Evolutionary conservation across 2,113 vertebrate genomes (phyloP), one percentile per base, ranked within the genome.

Genomic region (Pygoscelis antarcticus): DNA sequence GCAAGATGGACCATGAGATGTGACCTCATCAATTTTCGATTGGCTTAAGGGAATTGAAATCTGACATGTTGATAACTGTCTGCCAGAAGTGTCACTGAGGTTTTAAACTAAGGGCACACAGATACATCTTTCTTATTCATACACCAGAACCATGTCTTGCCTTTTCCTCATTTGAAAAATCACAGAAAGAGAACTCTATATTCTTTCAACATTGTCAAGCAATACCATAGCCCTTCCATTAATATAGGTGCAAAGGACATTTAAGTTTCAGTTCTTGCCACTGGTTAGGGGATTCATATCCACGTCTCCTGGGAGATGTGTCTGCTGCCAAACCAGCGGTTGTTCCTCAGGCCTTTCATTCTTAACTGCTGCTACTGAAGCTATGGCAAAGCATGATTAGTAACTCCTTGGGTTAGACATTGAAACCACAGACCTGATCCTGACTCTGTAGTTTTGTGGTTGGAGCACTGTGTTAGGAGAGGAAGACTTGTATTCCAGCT

Each of bases 1-100:
- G 2, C 29, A 27, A 71, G 22, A 46, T 13, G 55, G 25, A 34
- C 51, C 0, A 0, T n/a, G 11, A 40, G 2, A 36, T 19, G 10
- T 27, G 61, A 52, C 34, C 10, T 47, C 30, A n/a, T 22, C 26
- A 12, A 21, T 87, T 78, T 78, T 30, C 3, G 4, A 0, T 13
- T 68, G 16, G 16, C 16, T 40, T 85, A 18, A 70, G 32, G 27
- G n/a, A 38, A 36, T 23, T 82, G 42, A 76, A 83, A 57, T 60
- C 23, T 79, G 34, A 11, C 47, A 4, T 9, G 4, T 65, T 1
- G 2, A 13, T 46, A 70, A 36, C 16, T 21, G 9, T 5, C n/a
- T 68, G 12, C 40, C 14, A 19, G 18, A 93, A 64, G 10, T 13
- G 8, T 55, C 0, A 2, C 20, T 46, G 30, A 65, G 13, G 21